These are phyloP conservation scores for Dendrocincla fuliginosa DNA, from an alignment of 2,797 vertebrate species.

Conservation along the genomic window DNA sequence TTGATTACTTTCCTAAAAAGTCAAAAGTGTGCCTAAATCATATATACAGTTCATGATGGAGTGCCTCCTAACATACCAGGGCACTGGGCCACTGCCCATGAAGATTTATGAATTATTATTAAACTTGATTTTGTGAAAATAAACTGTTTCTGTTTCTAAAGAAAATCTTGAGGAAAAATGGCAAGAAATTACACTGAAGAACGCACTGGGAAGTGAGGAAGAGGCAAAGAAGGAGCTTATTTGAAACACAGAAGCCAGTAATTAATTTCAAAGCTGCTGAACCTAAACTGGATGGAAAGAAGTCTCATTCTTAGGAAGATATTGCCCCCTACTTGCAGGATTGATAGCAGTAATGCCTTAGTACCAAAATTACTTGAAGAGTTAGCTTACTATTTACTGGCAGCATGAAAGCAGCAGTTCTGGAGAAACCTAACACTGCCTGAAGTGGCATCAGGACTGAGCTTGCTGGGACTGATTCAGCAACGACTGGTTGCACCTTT, in stretches of 20 bases:
- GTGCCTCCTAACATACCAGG: background rate
- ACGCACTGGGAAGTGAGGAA: background rate
- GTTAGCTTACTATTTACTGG: background rate
- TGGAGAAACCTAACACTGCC: background rate
- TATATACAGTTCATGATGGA: background rate
- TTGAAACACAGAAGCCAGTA: background rate
- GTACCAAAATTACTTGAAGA: background rate
- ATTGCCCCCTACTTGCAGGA: background rate
- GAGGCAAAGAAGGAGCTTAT: background rate
- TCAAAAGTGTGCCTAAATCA: background rate
- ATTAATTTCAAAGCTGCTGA: background rate
- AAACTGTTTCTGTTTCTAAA: background rate
- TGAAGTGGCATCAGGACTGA: fast-evolving
- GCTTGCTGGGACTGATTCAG: background rate
- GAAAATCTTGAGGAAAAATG: background rate
- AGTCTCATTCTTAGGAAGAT: background rate
- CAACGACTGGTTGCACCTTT: background rate
- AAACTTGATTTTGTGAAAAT: background rate
- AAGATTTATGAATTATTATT: background rate
- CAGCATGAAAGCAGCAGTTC: background rate
- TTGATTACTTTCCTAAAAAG: background rate
- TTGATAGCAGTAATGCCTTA: background rate
- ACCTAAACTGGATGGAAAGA: background rate
- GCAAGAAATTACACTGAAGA: background rate
- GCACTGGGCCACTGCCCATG: background rate